Percentiles rank a stretch among this genome's conserved stretches.
phyloP scores from a whole-genome alignment of 2,113 vertebrate genomes.

The Echinops telfairi region DNA sequence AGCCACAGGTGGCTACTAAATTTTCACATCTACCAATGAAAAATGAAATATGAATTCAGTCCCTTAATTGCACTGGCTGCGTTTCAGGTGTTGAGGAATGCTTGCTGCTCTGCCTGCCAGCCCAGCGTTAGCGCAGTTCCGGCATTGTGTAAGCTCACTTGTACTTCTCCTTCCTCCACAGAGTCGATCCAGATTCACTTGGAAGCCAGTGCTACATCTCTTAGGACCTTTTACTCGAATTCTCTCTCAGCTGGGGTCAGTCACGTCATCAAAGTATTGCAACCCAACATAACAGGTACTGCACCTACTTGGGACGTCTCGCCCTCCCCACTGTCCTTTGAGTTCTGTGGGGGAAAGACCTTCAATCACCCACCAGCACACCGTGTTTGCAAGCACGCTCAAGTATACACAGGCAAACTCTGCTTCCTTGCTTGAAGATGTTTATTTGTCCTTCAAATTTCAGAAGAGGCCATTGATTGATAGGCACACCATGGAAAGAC shows the following conservation, averaged over 20 bases:
- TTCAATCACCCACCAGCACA: neutral
- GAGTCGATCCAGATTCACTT: conserved; percentile 89
- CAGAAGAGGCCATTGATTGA: neutral
- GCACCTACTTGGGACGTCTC: conserved; percentile 45
- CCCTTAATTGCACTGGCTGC: neutral
- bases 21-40: neutral
- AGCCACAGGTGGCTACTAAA: neutral
- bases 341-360: neutral
- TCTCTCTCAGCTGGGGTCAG: conserved; percentile 92
- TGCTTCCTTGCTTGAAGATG: neutral
- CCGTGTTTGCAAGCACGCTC: neutral
- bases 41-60: neutral
- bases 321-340: neutral
- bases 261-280: conserved; percentile 92
- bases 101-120: neutral
- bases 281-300: conserved; percentile 93
- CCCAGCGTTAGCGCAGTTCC: neutral
- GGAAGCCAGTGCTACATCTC: conserved; percentile 92
- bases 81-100: neutral
- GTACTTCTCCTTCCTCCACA: conserved; percentile 76
- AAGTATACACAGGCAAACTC: neutral
- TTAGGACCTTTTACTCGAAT: conserved; percentile 92
- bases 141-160: neutral
- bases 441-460: neutral
- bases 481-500: neutral